Evolutionary conservation across 2,797 vertebrate genomes (phyloP).

Genomic region (Sparus aurata): DNA sequence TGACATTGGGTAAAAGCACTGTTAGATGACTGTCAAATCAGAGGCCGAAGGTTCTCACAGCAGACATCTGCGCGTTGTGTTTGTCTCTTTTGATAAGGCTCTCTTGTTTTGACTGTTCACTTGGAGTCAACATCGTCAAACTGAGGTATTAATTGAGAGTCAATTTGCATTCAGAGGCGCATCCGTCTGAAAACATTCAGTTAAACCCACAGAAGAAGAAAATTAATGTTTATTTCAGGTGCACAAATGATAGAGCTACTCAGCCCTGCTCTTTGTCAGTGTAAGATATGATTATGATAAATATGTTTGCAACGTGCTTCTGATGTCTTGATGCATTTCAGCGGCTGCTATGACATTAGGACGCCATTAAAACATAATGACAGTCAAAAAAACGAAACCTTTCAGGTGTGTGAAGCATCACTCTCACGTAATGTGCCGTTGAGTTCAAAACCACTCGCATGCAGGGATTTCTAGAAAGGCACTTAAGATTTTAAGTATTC

Average conservation of each 20-base stretch:
- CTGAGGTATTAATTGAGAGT: not conserved
- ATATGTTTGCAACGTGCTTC: not conserved
- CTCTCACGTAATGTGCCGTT: not conserved
- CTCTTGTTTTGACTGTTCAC: not conserved
- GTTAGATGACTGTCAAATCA: not conserved
- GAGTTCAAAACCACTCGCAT: constrained; percentile 1
- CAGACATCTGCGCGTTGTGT: not conserved
- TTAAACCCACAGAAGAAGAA: not conserved
- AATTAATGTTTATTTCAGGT: not conserved
- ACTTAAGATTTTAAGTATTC: constrained; percentile 16
- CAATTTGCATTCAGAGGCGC: not conserved
- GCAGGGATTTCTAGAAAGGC: not conserved
- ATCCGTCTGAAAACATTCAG: not conserved
- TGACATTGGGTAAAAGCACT: constrained; percentile 1
- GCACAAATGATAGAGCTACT: not conserved
- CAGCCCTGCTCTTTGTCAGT: not conserved
- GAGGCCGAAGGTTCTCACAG: not conserved
- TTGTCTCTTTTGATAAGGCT: not conserved
- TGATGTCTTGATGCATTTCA: not conserved
- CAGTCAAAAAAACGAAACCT: not conserved
- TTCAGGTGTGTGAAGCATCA: not conserved
- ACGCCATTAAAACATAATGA: not conserved
- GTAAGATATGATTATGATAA: not conserved
- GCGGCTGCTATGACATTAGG: not conserved
- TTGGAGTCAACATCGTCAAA: not conserved